Base-by-base conservation (phyloP, 2,113 vertebrate species). In the Anguilla rostrata region DNA sequence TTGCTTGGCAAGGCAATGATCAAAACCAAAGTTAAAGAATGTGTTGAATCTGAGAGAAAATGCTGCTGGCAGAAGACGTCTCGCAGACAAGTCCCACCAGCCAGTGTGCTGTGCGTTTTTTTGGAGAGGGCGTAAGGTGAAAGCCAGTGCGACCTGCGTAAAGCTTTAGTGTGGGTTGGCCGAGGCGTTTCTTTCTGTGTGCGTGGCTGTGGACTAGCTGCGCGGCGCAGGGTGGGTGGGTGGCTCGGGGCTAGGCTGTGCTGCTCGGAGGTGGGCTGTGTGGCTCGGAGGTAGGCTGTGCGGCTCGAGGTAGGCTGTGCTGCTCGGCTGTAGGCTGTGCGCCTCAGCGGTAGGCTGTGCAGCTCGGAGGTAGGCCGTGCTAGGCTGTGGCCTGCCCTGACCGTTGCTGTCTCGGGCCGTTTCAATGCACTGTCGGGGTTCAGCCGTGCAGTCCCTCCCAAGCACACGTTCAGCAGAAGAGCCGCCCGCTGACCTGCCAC, bases 121-220 rank as follows among this genome's bases (percentile, higher is more conserved):
- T 34, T 81, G 80, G 29, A 8, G 22, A 40, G 49, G 39, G 5
- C 39, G 26, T 57, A 18, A 39, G 12, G 49, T 29, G 49, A 57
- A 7, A 14, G 22, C n/a, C n/a, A n/a, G n/a, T n/a, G n/a, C n/a
- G n/a, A n/a, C n/a, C n/a, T n/a, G n/a, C n/a, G n/a, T n/a, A 14
- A 14, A 53, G 49, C 49, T 0, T 88, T 41, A 81, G 87, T 82
- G 39, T 82, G 81, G 86, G 20, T 14, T 46, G 87, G 71, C 66
- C 83, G 7, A 1, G 39, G 7, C 20, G 60, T 75, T 29, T 75
- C 26, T 34, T 89, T 82, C 53, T 53, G 83, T n/a, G n/a, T n/a
- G n/a, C n/a, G n/a, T n/a, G n/a, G n/a, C n/a, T n/a, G n/a, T n/a
- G n/a, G n/a, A n/a, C n/a, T n/a, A n/a, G n/a, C n/a, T n/a, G n/a